A percentile compares a stretch with the other conserved stretches of the same genome.
Evolutionary conservation across 2,113 vertebrate genomes (phyloP).

Genomic region (Sakesphorus luctuosus): DNA sequence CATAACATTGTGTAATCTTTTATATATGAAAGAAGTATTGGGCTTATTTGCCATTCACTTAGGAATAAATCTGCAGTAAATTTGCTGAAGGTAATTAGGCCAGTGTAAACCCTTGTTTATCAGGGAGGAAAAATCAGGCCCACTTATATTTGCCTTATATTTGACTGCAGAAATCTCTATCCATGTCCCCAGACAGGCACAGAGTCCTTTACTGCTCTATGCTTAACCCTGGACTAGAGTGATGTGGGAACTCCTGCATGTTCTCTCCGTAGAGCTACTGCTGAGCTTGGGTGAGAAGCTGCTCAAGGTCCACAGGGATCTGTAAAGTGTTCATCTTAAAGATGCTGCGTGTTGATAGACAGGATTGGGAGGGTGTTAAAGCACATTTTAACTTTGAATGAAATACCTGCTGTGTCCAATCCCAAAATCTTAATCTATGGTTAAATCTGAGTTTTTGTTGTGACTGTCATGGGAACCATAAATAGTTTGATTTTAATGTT

Average conservation of each 20-base stretch:
- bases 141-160: background rate
- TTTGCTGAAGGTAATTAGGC: background rate
- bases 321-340: background rate
- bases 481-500: constrained; percentile 13
- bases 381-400: background rate
- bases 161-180: background rate
- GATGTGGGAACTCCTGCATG: background rate
- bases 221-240: background rate
- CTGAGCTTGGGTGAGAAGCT: background rate
- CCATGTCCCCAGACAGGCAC: background rate
- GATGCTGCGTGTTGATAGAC: background rate
- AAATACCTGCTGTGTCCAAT: background rate
- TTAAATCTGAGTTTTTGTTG: background rate
- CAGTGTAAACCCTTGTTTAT: background rate
- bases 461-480: background rate
- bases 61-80: constrained; percentile 19
- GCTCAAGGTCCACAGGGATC: background rate
- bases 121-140: background rate
- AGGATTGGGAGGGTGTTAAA: background rate
- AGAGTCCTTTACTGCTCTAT: background rate
- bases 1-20: background rate
- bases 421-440: background rate
- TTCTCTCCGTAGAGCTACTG: background rate
- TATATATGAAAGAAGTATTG: background rate
- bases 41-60: background rate